Conservation (phyloP, 1,140 invertebrate genomes). For the Ectropis grisescens region DNA sequence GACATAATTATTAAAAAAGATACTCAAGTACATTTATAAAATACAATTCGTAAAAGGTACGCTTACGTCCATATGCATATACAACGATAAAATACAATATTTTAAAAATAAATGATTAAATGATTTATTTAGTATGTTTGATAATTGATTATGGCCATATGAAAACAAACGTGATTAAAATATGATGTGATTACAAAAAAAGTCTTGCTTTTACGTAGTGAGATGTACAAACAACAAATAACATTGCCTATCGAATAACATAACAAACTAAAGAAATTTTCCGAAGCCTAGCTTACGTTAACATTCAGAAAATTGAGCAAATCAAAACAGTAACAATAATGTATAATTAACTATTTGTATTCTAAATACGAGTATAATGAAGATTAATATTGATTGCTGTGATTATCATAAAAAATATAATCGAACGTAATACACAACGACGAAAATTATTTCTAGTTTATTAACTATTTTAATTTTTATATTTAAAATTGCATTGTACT, state of each 20-base stretch:
- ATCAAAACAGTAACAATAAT: slow-evolving; percentile 62
- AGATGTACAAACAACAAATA: no score
- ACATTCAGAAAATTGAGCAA: slow-evolving; percentile 65
- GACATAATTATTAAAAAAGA: no score
- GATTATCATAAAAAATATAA: slow-evolving; percentile 32
- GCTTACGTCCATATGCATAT: no score
- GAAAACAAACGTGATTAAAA: no score
- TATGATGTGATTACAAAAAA: no score
- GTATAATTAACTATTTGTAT: slow-evolving; percentile 14
- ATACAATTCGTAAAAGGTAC: no score
- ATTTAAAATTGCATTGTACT: slow-evolving; percentile 53
- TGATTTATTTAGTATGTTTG: no score
- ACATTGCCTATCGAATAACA: slow-evolving; percentile 21
- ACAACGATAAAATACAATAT: no score
- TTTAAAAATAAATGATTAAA: no score
- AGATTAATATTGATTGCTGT: slow-evolving; percentile 33
- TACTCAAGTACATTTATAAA: no score
- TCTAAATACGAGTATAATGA: slow-evolving; percentile 42
- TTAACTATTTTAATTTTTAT: slow-evolving; percentile 10
- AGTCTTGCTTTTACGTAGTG: no score
- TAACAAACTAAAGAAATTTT: slow-evolving; percentile 40
- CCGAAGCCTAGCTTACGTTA: slow-evolving; percentile 44
- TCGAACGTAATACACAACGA: slow-evolving; percentile 44
- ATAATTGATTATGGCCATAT: no score
- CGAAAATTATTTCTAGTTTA: slow-evolving; percentile 33